Base-by-base conservation (phyloP, 2,888 invertebrate species). In the Pollenia amentaria region DNA sequence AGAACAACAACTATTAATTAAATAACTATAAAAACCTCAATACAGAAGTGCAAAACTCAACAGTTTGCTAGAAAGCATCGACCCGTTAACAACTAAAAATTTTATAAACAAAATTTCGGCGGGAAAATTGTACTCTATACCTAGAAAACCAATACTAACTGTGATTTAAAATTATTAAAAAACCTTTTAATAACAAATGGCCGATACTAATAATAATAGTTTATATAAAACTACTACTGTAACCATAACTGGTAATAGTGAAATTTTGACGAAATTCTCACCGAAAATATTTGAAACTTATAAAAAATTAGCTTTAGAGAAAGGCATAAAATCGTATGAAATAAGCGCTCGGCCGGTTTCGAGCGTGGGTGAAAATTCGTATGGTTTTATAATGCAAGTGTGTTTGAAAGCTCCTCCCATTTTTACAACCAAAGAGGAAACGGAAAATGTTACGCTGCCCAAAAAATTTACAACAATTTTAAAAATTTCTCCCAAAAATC, bases 401-500 rank as follows among this genome's bases (percentile, higher is more conserved):
- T 87, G 88, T 55, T 77, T 90, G 44, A 79, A 78, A 84, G 46
- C 64, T 21, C 14, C 72, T 21, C 21, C 48, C 55, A 42, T 21
- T 10, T 6, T 10, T 29, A 6, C 29, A 29, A 29, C 29, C 14
- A 62, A 65, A 10, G 14, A 51, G 62, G 76, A 82, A 77, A 70
- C 65, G 64, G 70, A 51, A 73, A 44, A 29, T 1, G 38, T 3
- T 57, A 14, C 14, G 46, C 42, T 18, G 16, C 40, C 1, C 16
- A 44, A 85, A 18, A 81, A 85, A 16, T 79, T 78, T 46, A 46
- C 78, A 46, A 89, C 85, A 21, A 89, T 92, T 48, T 82, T 91
- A 14, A 92, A 92, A 85, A 89, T 92, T 29, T 90, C 92, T 3
- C 92, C 92, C 0, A 90, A 89, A 57, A 90, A 91, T 87, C 79